Conservation (phyloP, 1,140 invertebrate species). For the Aplysia californica region DNA sequence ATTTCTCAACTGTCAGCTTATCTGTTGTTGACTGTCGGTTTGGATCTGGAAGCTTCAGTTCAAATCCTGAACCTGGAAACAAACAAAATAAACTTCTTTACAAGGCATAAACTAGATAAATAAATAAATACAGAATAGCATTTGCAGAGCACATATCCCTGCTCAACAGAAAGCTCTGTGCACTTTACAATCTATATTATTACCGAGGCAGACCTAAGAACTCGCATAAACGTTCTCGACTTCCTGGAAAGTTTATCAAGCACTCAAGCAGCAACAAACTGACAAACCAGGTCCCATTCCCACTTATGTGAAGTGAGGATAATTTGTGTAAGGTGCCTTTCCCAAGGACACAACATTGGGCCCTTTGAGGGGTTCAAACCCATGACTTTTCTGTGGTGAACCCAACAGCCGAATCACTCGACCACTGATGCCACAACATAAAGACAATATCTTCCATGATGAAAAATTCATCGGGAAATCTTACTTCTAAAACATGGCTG, state of each 20-base stretch:
- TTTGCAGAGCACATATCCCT: too few relatives aligned
- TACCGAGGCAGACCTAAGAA: too few relatives aligned
- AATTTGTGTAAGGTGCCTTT: too few relatives aligned
- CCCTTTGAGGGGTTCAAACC: neutral
- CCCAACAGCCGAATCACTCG: too few relatives aligned
- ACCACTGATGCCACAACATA: too few relatives aligned
- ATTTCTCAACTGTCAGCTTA: neutral
- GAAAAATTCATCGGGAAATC: too few relatives aligned
- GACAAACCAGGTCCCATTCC: neutral
- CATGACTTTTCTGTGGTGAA: neutral
- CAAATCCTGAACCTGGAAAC: conserved; percentile 54
- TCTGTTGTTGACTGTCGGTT: conserved; percentile 27
- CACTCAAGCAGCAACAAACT: neutral
- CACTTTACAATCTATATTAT: too few relatives aligned
- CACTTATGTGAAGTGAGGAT: neutral
- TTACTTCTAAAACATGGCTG: too few relatives aligned
- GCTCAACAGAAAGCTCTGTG: too few relatives aligned
- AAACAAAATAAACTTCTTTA: neutral
- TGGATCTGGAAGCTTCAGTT: conserved; percentile 51
- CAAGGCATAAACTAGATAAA: neutral
- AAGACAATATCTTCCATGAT: too few relatives aligned
- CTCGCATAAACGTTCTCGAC: too few relatives aligned
- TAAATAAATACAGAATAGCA: neutral
- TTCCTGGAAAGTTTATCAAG: neutral
- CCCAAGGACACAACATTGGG: too few relatives aligned